Conservation (phyloP, 2,888 invertebrate genomes). For the Nemotelus nigrinus region DNA sequence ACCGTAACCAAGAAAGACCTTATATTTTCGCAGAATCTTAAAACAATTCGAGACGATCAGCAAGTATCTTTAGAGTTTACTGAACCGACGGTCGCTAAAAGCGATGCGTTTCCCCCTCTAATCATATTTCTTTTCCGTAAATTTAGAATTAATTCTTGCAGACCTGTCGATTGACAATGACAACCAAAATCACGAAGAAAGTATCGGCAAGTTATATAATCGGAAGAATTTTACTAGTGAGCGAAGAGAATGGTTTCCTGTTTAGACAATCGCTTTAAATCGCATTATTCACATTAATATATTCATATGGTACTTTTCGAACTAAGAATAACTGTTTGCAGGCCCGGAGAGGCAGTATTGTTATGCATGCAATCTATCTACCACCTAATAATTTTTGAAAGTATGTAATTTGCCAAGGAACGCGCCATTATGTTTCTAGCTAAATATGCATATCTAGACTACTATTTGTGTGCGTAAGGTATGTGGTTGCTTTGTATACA, state of each 20-base stretch:
- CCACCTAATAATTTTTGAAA: background rate
- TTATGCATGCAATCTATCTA: constrained; percentile 17
- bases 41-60: too few species aligned
- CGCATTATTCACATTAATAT: background rate
- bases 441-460: background rate
- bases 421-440: background rate
- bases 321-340: constrained; percentile 17
- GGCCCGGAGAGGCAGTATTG: constrained; percentile 9
- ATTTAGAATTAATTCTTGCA: constrained; percentile 12
- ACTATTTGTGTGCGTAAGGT: constrained; percentile 28
- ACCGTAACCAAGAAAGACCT: background rate
- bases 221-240: too few species aligned
- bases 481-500: constrained; percentile 29
- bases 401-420: too few species aligned
- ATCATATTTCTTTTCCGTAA: constrained; percentile 6
- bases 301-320: constrained; percentile 18
- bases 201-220: too few species aligned
- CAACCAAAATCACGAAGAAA: too few species aligned
- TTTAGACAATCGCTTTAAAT: too few species aligned
- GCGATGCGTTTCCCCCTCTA: background rate
- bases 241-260: too few species aligned
- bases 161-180: background rate
- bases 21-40: too few species aligned
- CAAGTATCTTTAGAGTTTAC: too few species aligned
- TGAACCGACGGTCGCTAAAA: too few species aligned